Percentiles rank a stretch among this genome's conserved stretches.
Evolutionary conservation across 2,113 vertebrate genomes (phyloP).

Genomic region (Anser cygnoides): DNA sequence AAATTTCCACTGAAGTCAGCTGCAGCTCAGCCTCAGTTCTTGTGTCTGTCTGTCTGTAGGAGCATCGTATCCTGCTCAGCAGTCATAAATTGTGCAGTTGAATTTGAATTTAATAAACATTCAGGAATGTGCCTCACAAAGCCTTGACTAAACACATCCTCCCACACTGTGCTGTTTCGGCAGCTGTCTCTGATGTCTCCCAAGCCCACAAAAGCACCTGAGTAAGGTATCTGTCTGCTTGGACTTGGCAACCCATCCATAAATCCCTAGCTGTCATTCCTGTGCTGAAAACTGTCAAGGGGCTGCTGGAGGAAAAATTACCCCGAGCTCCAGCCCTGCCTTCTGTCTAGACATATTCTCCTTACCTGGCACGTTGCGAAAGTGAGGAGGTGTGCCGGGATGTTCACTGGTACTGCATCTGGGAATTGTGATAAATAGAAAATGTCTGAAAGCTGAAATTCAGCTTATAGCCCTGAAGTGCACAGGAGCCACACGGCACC

Average conservation of each 20-base stretch:
- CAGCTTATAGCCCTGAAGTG: not conserved
- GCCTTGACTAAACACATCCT: not conserved
- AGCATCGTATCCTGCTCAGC: not conserved
- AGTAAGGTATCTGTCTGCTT: slow-evolving; percentile 17
- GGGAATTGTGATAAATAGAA: slow-evolving; percentile 22
- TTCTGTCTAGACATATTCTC: slow-evolving; percentile 7
- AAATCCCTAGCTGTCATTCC: slow-evolving; percentile 36
- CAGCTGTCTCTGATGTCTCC: slow-evolving; percentile 9
- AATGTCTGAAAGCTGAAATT: slow-evolving; percentile 30
- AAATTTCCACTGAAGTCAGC: not conserved
- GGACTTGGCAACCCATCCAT: not conserved
- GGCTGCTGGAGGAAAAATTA: slow-evolving; percentile 20
- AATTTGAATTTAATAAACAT: slow-evolving; percentile 16
- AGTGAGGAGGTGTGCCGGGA: not conserved
- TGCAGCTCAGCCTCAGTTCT: not conserved
- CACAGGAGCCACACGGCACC: not conserved
- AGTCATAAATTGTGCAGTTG: not conserved
- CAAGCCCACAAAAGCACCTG: not conserved
- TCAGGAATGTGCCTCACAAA: not conserved
- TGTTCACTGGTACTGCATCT: not conserved
- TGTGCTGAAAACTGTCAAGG: slow-evolving; percentile 23
- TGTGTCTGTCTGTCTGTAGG: fast-evolving
- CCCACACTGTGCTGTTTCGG: not conserved
- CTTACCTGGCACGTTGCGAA: not conserved
- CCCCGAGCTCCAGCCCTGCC: not conserved